These are phyloP conservation scores for Eumaeus atala DNA, from an alignment of 1,140 invertebrate genomes.

Conservation along the genomic window DNA sequence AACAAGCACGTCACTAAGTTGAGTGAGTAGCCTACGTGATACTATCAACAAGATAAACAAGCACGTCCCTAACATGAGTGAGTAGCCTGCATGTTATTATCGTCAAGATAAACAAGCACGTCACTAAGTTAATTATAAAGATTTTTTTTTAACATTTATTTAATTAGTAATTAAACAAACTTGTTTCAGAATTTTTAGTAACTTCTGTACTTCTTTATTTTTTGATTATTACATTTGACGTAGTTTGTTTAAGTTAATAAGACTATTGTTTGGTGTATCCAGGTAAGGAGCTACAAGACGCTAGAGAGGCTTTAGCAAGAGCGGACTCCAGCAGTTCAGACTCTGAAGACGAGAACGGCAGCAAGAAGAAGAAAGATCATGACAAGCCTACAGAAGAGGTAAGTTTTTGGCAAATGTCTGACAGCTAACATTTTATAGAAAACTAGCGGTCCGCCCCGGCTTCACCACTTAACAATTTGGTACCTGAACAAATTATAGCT, in stretches of 20 bases:
- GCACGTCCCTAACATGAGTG: too few species aligned
- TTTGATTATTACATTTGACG: too few species aligned
- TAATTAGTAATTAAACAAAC: too few species aligned
- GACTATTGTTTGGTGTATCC: slow-evolving; percentile 17
- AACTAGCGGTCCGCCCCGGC: too few species aligned
- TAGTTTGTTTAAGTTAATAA: slow-evolving; percentile 3
- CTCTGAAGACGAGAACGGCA: slow-evolving; percentile 82
- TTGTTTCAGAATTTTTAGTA: too few species aligned
- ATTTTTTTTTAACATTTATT: too few species aligned
- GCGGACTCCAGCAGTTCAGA: slow-evolving; percentile 85
- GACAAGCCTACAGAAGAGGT: slow-evolving; percentile 89
- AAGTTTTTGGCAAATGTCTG: slow-evolving; percentile 5
- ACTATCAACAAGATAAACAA: too few species aligned
- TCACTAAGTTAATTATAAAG: slow-evolving; percentile 89
- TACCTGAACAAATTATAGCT: too few species aligned
- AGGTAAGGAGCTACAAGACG: slow-evolving; percentile 88
- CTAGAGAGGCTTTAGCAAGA: slow-evolving; percentile 86
- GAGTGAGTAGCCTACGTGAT: slow-evolving; percentile 74
- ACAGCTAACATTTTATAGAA: too few species aligned
- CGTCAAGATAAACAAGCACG: slow-evolving; percentile 97
- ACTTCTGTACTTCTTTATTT: too few species aligned
- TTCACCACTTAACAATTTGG: too few species aligned
- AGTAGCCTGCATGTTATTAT: slow-evolving; percentile 95
- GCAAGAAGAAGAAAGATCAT: slow-evolving; percentile 77
- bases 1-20: slow-evolving; percentile 94